Evolutionary conservation across 2,888 invertebrate genomes (phyloP), one percentile per base, ranked within the genome.

Genomic region (Brenthis ino): DNA sequence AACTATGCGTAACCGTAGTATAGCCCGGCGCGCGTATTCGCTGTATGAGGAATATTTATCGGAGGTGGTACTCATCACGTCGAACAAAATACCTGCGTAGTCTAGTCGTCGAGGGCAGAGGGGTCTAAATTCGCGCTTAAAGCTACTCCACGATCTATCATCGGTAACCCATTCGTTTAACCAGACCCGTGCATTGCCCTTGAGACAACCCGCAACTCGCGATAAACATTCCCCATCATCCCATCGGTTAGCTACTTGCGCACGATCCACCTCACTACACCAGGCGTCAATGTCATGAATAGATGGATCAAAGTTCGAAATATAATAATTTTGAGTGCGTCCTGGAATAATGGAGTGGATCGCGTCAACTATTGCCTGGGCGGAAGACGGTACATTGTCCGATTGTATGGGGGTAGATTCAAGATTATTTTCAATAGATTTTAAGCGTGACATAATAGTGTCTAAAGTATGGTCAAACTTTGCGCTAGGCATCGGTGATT

Each of bases 11-110:
- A 79, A 64, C 0, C 79, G 73, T 3, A 80, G 58, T 13, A 80
- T 24, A 0, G 79, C 69, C 1, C 76, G 70, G 6, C 79, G 71
- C 0, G 77, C 80, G 43, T 80, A 80, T 33, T 80, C 80, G 0
- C 78, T 76, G 33, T 79, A 81, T 0, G 77, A 73, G 0, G 61
- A 0, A 56, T 70, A 80, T 4, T 68, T 72, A 37, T 76, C 73
- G 0, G 80, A 79, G 0, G 67, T 74, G 0, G 74, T 72, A 57
- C 60, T 69, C 76, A 78, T 75, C 4, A 74, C 72, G 0, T 76
- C 76, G 43, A 50, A 76, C 12, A 78, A 48, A 43, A 77, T 73
- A 56, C 65, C 72, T 0, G 78, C 76, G 11, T 69, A 51, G 57
- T 79, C 76, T 8, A 74, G 16, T 28, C 65, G 72, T 12, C 64